Evolutionary conservation across 2,113 vertebrate species (phyloP).

Genomic region (Corvus moneduloides): DNA sequence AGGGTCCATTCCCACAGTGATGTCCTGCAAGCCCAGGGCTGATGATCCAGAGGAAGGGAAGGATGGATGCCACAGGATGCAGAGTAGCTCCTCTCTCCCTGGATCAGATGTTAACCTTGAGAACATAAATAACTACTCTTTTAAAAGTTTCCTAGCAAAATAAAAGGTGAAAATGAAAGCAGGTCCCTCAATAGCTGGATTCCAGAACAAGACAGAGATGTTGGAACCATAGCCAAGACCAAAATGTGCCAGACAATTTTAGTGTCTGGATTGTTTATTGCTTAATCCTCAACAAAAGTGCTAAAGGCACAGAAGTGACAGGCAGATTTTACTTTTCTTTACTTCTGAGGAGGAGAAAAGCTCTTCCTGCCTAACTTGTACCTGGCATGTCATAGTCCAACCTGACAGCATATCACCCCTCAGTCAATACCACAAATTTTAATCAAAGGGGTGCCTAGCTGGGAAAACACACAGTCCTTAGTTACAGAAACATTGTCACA

Average conservation of each 20-base stretch:
- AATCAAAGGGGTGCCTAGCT: not conserved
- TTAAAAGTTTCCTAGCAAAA: not conserved
- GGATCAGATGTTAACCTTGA: not conserved
- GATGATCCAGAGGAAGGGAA: fast-evolving
- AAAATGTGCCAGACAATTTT: fast-evolving
- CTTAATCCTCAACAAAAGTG: not conserved
- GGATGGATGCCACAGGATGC: fast-evolving
- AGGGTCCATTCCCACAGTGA: not conserved
- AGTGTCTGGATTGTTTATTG: not conserved
- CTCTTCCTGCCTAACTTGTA: not conserved
- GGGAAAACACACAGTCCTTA: not conserved
- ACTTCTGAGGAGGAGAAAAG: not conserved
- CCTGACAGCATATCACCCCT: not conserved
- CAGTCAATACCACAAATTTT: not conserved
- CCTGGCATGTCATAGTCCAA: not conserved
- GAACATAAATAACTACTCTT: not conserved
- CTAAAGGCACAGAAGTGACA: not conserved
- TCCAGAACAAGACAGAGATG: not conserved
- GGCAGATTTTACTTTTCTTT: not conserved
- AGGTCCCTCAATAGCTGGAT: not conserved
- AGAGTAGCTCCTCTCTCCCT: not conserved
- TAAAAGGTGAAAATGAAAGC: not conserved
- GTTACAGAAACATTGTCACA: not conserved
- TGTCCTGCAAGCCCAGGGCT: not conserved
- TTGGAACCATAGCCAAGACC: not conserved